Evolutionary conservation across 1,140 invertebrate species (phyloP).

Genomic region (Tetramorium parvispinum): DNA sequence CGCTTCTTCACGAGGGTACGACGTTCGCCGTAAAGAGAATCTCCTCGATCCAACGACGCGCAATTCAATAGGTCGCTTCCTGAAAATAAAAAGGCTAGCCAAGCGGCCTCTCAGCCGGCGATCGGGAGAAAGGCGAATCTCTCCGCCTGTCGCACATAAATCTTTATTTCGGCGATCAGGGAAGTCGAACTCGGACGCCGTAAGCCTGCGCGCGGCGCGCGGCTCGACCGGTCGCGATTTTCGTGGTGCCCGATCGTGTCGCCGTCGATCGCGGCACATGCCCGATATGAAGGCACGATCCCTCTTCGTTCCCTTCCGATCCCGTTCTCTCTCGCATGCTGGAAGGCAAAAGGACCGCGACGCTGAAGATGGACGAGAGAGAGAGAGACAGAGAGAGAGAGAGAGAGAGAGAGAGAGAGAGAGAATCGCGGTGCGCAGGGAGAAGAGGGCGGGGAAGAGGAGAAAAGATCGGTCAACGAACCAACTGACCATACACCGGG

Average conservation of each 20-base stretch:
- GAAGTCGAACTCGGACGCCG: neutral
- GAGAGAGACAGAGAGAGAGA: neutral
- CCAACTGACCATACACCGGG: conserved; percentile 70
- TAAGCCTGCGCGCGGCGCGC: neutral
- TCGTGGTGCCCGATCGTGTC: neutral
- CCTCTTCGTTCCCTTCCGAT: conserved; percentile 25
- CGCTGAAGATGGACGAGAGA: neutral
- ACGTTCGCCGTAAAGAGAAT: neutral
- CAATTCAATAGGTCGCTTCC: neutral
- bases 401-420: too few species aligned
- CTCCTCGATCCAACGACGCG: neutral
- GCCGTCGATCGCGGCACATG: neutral
- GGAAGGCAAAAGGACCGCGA: conserved; percentile 45
- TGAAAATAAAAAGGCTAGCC: neutral
- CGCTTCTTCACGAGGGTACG: neutral
- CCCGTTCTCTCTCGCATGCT: neutral
- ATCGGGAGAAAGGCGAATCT: conserved; percentile 40
- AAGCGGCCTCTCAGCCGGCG: neutral
- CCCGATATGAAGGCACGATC: conserved; percentile 18
- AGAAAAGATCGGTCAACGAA: conserved; percentile 76
- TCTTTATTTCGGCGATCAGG: conserved; percentile 20
- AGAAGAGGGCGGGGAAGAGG: conserved; percentile 52
- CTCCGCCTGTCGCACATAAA: conserved; percentile 32
- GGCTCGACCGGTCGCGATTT: conserved; percentile 33
- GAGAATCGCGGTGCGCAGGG: neutral